Base-by-base conservation (phyloP, 2,113 vertebrate genomes). In the Callaeas wilsoni region DNA sequence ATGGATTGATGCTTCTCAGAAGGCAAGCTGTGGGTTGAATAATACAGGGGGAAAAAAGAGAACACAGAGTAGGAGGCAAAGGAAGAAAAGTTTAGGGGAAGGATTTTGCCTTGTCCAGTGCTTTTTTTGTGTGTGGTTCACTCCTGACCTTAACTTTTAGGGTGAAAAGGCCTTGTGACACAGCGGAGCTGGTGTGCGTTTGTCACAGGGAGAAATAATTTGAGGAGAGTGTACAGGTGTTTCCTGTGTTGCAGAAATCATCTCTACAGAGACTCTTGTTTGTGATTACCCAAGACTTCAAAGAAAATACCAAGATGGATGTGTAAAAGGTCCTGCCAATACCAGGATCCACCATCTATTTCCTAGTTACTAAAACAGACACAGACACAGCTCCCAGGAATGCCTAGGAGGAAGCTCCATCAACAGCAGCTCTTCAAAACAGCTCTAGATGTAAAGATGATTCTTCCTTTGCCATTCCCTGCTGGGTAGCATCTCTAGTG, bases 211-310 rank as follows among this genome's bases (percentile, higher is more conserved):
- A 93, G 85, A 83, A 95, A 87, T 73, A 81, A 90, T 90, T 57
- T 90, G 76, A 92, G 56, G 85, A 90, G 92, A 10, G 60, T 35
- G 52, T 95, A 93, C 92, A 96, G 93, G 94, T 96, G 95, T 92
- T 96, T 96, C 94, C 93, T 96, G 94, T 95, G 76, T 71, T 93
- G 95, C 94, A 96, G 68, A 89, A 88, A 65, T 53, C 88, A 92
- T 92, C 94, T 90, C 76, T 95, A 25, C 80, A 35, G 82, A 94
- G 90, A 41, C 50, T 95, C 30, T 59, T 81, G 63, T 85, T 90
- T 95, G 90, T 12, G 65, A 16, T 91, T 94, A 93, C 87, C 75
- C 79, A 87, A 85, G 84, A 90, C 95, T 95, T 96, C 91, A 97
- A 94, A 96, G 94, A 86, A 94, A 89, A 77, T 74, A 94, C 35